phyloP scores from a whole-genome alignment of 2,113 vertebrate species.

The Brachyhypopomus gauderio region DNA sequence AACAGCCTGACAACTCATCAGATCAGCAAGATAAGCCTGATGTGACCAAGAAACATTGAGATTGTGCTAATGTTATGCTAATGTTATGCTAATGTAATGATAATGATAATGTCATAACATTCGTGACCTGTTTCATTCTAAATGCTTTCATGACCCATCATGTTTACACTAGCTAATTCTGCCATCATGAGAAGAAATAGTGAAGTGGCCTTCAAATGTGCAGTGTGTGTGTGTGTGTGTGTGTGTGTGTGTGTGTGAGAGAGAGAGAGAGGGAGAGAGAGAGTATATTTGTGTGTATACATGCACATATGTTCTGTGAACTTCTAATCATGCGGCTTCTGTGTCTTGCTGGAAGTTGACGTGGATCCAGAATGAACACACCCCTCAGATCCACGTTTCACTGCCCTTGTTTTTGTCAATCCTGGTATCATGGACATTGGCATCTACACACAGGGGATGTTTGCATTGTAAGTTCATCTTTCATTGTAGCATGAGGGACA shows the following conservation, averaged over 20 bases:
- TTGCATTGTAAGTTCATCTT: background rate
- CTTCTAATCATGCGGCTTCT: background rate
- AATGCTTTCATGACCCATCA: background rate
- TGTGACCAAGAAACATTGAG: no score
- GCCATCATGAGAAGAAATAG: background rate
- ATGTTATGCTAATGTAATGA: no score
- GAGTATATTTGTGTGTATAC: no score
- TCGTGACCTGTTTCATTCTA: background rate
- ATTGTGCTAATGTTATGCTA: no score
- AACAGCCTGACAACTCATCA: no score
- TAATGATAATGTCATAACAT: no score
- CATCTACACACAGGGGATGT: background rate
- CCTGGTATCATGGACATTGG: background rate
- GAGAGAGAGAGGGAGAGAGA: no score
- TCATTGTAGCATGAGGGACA: background rate
- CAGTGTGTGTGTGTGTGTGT: background rate
- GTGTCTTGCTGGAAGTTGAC: background rate
- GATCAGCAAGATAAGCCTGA: no score
- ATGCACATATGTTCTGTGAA: background rate
- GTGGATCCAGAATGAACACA: background rate
- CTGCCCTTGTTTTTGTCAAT: background rate
- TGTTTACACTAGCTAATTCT: background rate
- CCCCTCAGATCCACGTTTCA: background rate
- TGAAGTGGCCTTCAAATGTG: background rate
- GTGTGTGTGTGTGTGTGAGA: slow-evolving; percentile 11